Evolutionary conservation across 2,797 vertebrate genomes (phyloP).

Genomic region (Simalia tracyae): DNA sequence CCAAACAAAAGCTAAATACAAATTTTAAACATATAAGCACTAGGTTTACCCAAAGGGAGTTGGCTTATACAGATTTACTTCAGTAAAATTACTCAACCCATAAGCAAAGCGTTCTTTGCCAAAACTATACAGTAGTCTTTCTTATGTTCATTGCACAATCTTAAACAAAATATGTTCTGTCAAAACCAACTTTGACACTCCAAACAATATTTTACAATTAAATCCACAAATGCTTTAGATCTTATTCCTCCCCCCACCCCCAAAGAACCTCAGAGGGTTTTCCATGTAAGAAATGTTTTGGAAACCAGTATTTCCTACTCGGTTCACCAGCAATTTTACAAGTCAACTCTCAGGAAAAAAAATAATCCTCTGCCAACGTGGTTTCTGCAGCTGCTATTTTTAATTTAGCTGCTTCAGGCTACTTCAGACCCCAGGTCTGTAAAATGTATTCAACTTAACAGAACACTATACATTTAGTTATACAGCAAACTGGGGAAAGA

Average conservation of each 20-base stretch:
- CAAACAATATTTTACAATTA: slow-evolving; percentile 73
- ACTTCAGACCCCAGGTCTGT: slow-evolving; percentile 79
- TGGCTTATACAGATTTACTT: slow-evolving; percentile 85
- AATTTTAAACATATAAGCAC: slow-evolving; percentile 83
- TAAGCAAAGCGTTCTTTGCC: slow-evolving; percentile 81
- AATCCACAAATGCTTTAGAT: slow-evolving; percentile 71
- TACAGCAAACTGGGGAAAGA: slow-evolving; percentile 80
- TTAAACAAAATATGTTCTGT: slow-evolving; percentile 72
- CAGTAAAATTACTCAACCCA: slow-evolving; percentile 81
- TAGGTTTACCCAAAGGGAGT: slow-evolving; percentile 84
- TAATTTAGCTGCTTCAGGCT: slow-evolving; percentile 75
- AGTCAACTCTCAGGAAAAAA: slow-evolving; percentile 72
- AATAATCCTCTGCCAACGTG: slow-evolving; percentile 70
- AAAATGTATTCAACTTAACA: slow-evolving; percentile 74
- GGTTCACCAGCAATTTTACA: slow-evolving; percentile 75
- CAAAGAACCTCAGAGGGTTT: slow-evolving; percentile 64
- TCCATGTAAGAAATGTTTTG: slow-evolving; percentile 72
- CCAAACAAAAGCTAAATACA: slow-evolving; percentile 87
- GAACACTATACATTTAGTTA: slow-evolving; percentile 70
- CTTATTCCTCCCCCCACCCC: slow-evolving; percentile 53
- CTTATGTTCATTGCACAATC: slow-evolving; percentile 80
- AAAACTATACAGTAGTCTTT: slow-evolving; percentile 85
- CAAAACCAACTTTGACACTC: slow-evolving; percentile 75
- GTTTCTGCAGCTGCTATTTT: slow-evolving; percentile 86
- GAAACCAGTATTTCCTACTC: slow-evolving; percentile 78